A percentile compares a stretch with the other conserved stretches of the same genome.
Evolutionary conservation across 2,797 vertebrate species (phyloP).

Genomic region (Picus viridis): DNA sequence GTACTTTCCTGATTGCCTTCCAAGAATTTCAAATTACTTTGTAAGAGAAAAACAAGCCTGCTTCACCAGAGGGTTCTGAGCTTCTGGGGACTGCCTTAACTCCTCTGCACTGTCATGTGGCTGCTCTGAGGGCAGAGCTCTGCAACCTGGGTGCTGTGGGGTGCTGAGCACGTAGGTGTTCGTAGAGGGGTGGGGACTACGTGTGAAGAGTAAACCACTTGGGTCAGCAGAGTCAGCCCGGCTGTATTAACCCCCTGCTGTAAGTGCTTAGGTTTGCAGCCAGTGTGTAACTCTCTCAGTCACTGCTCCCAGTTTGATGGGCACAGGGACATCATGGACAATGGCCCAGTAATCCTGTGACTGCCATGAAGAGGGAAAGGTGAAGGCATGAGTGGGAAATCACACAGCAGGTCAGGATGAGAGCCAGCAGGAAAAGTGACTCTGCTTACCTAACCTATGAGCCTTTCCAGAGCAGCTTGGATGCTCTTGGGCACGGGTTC

Average conservation of each 20-base stretch:
- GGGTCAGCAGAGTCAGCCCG: not conserved
- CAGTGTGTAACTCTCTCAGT: not conserved
- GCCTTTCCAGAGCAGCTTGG: not conserved
- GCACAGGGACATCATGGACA: fast-evolving
- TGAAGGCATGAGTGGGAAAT: not conserved
- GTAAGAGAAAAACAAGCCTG: slow-evolving; percentile 64
- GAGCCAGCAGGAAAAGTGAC: not conserved
- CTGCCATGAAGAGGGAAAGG: not conserved
- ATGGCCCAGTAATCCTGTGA: not conserved
- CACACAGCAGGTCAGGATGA: not conserved
- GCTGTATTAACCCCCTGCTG: not conserved
- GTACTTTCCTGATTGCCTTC: slow-evolving; percentile 73
- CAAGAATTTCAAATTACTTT: slow-evolving; percentile 71
- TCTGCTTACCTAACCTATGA: not conserved
- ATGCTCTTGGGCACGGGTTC: not conserved
- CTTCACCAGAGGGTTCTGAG: not conserved
- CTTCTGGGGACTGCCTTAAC: not conserved
- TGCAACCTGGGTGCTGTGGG: not conserved
- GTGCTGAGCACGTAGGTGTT: not conserved
- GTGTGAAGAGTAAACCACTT: fast-evolving
- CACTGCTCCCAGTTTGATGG: not conserved
- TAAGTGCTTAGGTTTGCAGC: not conserved
- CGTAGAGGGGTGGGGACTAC: not conserved
- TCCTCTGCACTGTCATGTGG: not conserved
- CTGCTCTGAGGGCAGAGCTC: not conserved